Evolutionary conservation across 2,888 invertebrate species (phyloP).

Genomic region (Morpho achilles): DNA sequence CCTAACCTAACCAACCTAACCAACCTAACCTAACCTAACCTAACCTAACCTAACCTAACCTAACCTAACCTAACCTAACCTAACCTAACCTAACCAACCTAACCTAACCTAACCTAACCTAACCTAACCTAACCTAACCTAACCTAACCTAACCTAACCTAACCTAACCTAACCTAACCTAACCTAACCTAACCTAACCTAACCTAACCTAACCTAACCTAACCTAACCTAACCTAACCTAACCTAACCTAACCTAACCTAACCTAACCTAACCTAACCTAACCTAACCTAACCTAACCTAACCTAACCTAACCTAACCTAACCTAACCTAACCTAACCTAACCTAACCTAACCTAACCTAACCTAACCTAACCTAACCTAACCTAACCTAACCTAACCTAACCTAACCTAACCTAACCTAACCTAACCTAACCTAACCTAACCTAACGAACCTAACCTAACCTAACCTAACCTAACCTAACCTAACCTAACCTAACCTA

Average conservation of each 20-base stretch:
- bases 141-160: constrained; percentile 14
- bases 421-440: constrained; percentile 21
- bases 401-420: constrained; percentile 25
- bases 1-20: constrained; percentile 7
- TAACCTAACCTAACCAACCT: constrained; percentile 12
- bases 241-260: constrained; percentile 19
- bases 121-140: constrained; percentile 14
- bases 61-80: constrained; percentile 1
- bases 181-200: constrained; percentile 2
- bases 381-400: constrained; percentile 20
- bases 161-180: constrained; percentile 13
- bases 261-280: constrained; percentile 18
- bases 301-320: constrained; percentile 14
- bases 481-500: constrained; percentile 30
- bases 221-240: constrained; percentile 13
- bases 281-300: constrained; percentile 10
- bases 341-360: constrained; percentile 14
- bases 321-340: constrained; percentile 17
- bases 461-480: constrained; percentile 34
- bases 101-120: constrained; percentile 12
- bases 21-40: constrained; percentile 3
- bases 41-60: constrained; percentile 13
- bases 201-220: constrained; percentile 13
- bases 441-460: constrained; percentile 22
- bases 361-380: constrained; percentile 19